phyloP scores from a whole-genome alignment of 2,888 invertebrate species.

The Blastobasis adustella region DNA sequence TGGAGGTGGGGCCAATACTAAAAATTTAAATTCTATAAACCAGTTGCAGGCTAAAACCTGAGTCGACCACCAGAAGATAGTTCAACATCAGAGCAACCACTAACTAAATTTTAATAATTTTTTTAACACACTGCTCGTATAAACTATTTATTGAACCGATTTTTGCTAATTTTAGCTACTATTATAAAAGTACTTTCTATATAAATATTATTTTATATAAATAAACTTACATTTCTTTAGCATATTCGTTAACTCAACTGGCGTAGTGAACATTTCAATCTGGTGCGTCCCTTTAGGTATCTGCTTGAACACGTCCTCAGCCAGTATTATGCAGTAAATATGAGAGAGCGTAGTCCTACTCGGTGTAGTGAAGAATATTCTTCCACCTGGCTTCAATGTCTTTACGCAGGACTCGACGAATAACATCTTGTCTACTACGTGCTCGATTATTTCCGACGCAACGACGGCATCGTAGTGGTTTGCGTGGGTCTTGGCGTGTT shows the following conservation, averaged over 20 bases:
- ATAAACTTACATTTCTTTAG: conserved; percentile 81
- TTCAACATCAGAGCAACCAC: too few species aligned
- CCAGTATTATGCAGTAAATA: conserved; percentile 78
- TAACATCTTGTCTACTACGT: conserved; percentile 81
- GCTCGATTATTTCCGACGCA: conserved; percentile 93
- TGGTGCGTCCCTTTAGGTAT: conserved; percentile 93
- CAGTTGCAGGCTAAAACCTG: too few species aligned
- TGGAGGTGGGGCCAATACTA: too few species aligned
- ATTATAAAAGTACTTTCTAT: too few species aligned
- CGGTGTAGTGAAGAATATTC: conserved; percentile 81
- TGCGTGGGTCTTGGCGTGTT: conserved; percentile 58
- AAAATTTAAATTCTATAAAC: too few species aligned
- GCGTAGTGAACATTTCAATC: conserved; percentile 91
- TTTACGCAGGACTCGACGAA: conserved; percentile 81
- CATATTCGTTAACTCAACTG: conserved; percentile 82
- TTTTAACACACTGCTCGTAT: too few species aligned
- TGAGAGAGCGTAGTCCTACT: conserved; percentile 79
- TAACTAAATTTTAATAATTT: too few species aligned
- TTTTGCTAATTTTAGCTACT: too few species aligned
- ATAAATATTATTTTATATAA: too few species aligned
- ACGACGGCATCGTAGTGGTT: conserved; percentile 87
- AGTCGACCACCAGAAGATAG: too few species aligned
- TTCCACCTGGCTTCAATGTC: conserved; percentile 80
- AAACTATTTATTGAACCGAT: too few species aligned
- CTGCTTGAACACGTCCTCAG: conserved; percentile 83